Evolutionary conservation across 2,888 invertebrate species (phyloP), one percentile per base, ranked within the genome.

Genomic region (Apodemia mormo): DNA sequence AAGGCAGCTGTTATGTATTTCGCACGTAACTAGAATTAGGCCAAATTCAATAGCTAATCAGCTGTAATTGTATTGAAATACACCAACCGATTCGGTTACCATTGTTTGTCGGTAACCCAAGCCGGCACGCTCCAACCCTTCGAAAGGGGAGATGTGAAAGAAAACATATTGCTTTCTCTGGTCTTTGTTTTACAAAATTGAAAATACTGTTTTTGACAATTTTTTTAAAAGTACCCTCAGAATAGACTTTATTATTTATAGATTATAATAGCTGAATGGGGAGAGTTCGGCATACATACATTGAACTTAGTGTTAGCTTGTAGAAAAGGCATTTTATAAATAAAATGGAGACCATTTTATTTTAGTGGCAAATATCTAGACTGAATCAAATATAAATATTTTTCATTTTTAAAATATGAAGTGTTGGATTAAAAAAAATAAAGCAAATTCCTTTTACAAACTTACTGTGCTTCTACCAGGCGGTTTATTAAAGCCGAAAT

Each of bases 21-120:
- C 65, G 65, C 68, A 65, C 52, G 54, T 65, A 30, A 65, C 68
- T 68, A 72, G 72, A 75, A 75, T 73, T 71, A 72, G 76, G 71
- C 73, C 73, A 73, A 74, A 79, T 78, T 80, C 76, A 79, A 80
- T 80, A 68, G 79, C 79, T 79, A 80, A 80, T 80, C 80, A 80
- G 73, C 70, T 75, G 77, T 79, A 79, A 80, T 80, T 79, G 79
- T 80, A 76, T 79, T 77, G 76, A 73, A 77, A 77, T 76, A 77
- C 77, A 76, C 73, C 75, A 71, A 76, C 70, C 71, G 75, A 75
- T 72, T 74, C 73, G 74, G 76, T 72, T 72, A 71, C 76, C 76
- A 77, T 79, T 79, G 77, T 77, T 68, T 56, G 73, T 68, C 30
- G 45, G 76, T 74, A 79, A 78, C 79, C 77, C 72, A 77, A 79